A percentile compares a stretch with the other conserved stretches of the same genome.
Conservation (phyloP, 2,888 invertebrate genomes). For the Cyaniris semiargus region DNA sequence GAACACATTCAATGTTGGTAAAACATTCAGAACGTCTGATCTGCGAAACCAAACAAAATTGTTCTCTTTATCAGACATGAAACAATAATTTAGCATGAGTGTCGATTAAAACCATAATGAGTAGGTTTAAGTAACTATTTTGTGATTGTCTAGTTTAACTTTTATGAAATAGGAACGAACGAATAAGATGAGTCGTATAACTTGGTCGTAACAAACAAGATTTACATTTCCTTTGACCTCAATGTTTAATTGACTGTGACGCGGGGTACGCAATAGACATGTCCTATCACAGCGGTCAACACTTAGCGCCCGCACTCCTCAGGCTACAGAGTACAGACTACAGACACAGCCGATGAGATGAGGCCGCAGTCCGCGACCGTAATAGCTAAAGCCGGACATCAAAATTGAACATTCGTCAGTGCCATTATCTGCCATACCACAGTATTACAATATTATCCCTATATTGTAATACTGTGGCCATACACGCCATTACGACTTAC, state of each 20-base stretch:
- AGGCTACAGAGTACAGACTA: background rate
- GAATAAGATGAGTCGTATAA: constrained; percentile 14
- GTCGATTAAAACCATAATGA: background rate
- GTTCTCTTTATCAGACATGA: background rate
- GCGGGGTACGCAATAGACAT: constrained; percentile 20
- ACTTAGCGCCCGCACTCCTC: background rate
- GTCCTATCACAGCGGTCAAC: constrained; percentile 5
- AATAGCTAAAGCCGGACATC: background rate
- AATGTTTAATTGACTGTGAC: constrained; percentile 25
- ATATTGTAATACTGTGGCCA: too few species aligned
- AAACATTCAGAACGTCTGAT: background rate
- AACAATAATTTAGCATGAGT: background rate
- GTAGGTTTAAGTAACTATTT: background rate
- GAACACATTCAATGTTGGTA: background rate
- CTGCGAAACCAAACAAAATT: background rate
- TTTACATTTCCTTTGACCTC: constrained; percentile 30
- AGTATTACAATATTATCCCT: too few species aligned
- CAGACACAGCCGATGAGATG: background rate
- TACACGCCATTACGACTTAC: background rate
- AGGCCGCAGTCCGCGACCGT: background rate
- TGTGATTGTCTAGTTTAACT: background rate
- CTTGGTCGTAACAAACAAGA: background rate
- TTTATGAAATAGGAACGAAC: background rate
- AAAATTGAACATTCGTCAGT: background rate
- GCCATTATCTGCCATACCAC: too few species aligned